Percentiles rank a stretch among this genome's conserved stretches.
Evolutionary conservation across 2,888 invertebrate genomes (phyloP).

Genomic region (Digitonthophagus gazella): DNA sequence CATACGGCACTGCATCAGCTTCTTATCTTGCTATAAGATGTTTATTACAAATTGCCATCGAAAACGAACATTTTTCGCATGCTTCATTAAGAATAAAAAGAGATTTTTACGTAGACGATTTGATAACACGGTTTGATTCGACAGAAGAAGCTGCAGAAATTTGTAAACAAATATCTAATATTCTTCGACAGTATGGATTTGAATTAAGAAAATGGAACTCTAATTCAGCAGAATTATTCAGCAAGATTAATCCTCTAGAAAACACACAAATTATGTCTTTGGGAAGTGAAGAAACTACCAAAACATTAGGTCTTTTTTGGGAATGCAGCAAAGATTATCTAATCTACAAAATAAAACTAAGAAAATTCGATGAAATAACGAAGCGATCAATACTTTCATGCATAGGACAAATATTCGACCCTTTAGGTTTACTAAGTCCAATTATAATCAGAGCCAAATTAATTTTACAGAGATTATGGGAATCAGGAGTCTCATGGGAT

Average conservation of each 20-base stretch:
- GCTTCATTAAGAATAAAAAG: slow-evolving; percentile 3
- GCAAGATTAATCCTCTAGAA: background rate
- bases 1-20: slow-evolving; percentile 6
- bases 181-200: background rate
- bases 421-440: too few relatives aligned
- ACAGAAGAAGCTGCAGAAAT: background rate
- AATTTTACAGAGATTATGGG: slow-evolving; percentile 23
- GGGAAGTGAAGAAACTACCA: too few relatives aligned
- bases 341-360: background rate
- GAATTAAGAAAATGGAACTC: slow-evolving; percentile 4
- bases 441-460: too few relatives aligned
- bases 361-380: background rate
- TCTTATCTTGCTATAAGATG: slow-evolving; percentile 6
- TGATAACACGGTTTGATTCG: slow-evolving; percentile 1
- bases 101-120: slow-evolving; percentile 18
- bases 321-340: background rate
- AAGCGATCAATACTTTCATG: slow-evolving; percentile 25
- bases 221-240: background rate
- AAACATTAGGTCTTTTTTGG: too few relatives aligned
- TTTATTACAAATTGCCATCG: background rate
- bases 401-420: too few relatives aligned
- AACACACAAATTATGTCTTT: too few relatives aligned
- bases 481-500: slow-evolving; percentile 23
- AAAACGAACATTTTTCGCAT: slow-evolving; percentile 4
- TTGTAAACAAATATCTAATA: background rate